Conservation (phyloP, 2,888 invertebrate species). For the Temnothorax unifasciatus region DNA sequence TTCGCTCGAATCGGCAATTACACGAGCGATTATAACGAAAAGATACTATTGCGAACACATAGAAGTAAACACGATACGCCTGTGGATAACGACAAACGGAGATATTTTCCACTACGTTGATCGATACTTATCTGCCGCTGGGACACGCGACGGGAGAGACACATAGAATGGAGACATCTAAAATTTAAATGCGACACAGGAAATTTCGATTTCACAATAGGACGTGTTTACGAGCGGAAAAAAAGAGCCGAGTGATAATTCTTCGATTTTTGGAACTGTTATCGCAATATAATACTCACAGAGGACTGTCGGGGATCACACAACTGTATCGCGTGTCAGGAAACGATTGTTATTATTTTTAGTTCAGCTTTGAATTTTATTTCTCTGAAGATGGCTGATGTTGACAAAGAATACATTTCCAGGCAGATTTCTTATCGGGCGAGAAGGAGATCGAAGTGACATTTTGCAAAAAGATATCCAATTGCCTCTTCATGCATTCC, state of each 20-base stretch:
- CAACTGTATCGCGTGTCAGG: background rate
- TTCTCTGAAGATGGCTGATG: background rate
- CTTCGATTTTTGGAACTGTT: background rate
- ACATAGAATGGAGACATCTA: background rate
- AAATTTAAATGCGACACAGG: background rate
- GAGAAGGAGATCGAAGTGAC: background rate
- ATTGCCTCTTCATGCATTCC: background rate
- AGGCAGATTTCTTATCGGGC: background rate
- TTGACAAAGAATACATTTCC: background rate
- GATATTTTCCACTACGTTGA: slow-evolving; percentile 41
- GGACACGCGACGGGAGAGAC: slow-evolving; percentile 13
- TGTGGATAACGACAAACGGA: slow-evolving; percentile 3
- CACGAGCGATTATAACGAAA: slow-evolving; percentile 8
- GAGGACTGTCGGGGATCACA: too few relatives aligned
- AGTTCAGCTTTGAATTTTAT: background rate
- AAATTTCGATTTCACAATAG: background rate
- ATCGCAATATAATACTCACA: too few relatives aligned
- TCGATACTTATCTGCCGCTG: slow-evolving; percentile 30
- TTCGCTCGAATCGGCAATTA: slow-evolving; percentile 4
- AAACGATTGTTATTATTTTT: background rate
- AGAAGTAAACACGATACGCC: slow-evolving; percentile 5
- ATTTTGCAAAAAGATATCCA: background rate
- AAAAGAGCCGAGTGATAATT: background rate
- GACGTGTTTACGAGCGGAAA: background rate
- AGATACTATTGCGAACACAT: background rate